Conservation (phyloP, 2,113 vertebrate species). For the Plestiodon gilberti region DNA sequence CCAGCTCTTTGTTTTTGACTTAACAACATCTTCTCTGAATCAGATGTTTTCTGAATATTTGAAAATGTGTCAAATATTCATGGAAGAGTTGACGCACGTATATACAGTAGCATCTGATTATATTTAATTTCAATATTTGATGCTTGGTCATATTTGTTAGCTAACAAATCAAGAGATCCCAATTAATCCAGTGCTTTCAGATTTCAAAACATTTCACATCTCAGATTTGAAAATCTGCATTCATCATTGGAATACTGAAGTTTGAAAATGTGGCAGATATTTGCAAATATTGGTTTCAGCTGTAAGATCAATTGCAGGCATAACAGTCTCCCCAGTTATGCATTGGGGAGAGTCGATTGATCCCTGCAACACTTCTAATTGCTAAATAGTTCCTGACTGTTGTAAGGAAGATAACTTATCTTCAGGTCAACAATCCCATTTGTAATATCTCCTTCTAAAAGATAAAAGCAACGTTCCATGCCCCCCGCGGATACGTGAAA, state of each 20-base stretch:
- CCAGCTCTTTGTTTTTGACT: not conserved
- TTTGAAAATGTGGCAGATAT: not conserved
- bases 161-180: not conserved
- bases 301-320: not conserved
- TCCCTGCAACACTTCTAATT: not conserved
- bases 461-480: too few relatives aligned
- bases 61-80: not conserved
- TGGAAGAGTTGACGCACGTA: not conserved
- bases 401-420: constrained; percentile 8
- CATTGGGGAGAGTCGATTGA: not conserved
- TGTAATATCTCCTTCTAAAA: not conserved
- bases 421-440: not conserved
- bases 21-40: not conserved
- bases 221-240: not conserved
- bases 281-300: not conserved
- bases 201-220: not conserved
- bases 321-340: too few relatives aligned
- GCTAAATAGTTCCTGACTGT: not conserved
- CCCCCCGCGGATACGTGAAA: too few relatives aligned
- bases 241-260: not conserved
- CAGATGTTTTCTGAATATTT: not conserved
- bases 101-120: not conserved
- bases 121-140: not conserved
- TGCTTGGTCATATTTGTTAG: not conserved
- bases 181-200: not conserved